Evolutionary conservation across 2,888 invertebrate species (phyloP).

Genomic region (Odontomyia ornata): DNA sequence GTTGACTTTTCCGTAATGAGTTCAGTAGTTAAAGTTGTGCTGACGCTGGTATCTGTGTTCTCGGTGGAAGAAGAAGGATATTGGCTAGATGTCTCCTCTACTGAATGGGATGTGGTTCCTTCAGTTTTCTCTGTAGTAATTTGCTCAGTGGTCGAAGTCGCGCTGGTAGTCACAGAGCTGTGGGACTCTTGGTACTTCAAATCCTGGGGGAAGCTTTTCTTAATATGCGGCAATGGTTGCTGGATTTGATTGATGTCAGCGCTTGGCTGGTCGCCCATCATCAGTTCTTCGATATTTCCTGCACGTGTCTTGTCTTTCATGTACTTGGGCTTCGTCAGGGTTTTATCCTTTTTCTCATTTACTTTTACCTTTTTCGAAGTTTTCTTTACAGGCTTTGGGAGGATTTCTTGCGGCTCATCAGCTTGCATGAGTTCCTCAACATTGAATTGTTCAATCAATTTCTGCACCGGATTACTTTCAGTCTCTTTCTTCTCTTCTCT

Average conservation of each 20-base stretch:
- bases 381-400: conserved; percentile 56
- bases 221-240: conserved; percentile 60
- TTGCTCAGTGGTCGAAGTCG: conserved; percentile 48
- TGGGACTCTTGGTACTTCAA: conserved; percentile 53
- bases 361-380: conserved; percentile 56
- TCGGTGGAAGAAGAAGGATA: conserved; percentile 39
- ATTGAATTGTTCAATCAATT: conserved; percentile 58
- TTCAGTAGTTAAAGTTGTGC: conserved; percentile 22
- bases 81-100: conserved; percentile 25
- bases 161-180: conserved; percentile 48
- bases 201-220: conserved; percentile 59
- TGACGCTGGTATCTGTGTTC: conserved; percentile 47
- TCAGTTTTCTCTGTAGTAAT: conserved; percentile 42
- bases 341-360: conserved; percentile 56
- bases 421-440: conserved; percentile 62
- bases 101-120: neutral
- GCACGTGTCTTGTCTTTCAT: conserved; percentile 48
- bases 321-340: conserved; percentile 47
- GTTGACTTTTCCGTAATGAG: conserved; percentile 4
- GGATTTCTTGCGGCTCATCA: conserved; percentile 55
- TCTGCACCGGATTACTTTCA: conserved; percentile 57
- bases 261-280: conserved; percentile 62
- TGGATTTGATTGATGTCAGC: conserved; percentile 58
- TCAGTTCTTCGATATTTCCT: conserved; percentile 56
- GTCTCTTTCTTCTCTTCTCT: conserved; percentile 52